Conservation (phyloP, 2,113 vertebrate genomes). For the Sterna hirundo region DNA sequence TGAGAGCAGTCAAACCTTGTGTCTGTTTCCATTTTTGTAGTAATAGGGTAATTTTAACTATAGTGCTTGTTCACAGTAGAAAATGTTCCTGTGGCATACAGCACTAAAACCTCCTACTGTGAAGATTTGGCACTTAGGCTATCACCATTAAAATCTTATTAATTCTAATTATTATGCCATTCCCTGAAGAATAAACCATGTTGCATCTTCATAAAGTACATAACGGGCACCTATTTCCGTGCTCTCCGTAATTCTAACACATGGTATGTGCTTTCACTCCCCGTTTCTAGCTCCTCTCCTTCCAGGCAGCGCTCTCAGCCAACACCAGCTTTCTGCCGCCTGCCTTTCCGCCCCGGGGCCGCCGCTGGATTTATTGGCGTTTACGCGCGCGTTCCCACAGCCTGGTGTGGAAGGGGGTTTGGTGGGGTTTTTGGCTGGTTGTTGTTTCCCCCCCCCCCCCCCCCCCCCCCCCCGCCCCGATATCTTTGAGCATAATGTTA, state of each 20-base stretch:
- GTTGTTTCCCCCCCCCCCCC: no score
- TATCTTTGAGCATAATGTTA: no score
- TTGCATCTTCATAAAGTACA: conserved; percentile 29
- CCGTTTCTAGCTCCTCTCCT: background rate
- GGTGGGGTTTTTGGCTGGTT: background rate
- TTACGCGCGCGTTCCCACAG: background rate
- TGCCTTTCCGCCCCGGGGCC: background rate
- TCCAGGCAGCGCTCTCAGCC: background rate
- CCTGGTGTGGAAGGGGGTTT: background rate
- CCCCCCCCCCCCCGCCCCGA: no score
- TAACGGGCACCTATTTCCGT: background rate
- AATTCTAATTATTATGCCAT: conserved; percentile 61
- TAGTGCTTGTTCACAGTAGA: conserved; percentile 1
- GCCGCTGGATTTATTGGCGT: background rate
- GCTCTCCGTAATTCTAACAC: background rate
- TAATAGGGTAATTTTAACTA: conserved; percentile 44
- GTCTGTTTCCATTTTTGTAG: conserved; percentile 19
- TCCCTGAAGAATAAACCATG: conserved; percentile 45
- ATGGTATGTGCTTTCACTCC: background rate
- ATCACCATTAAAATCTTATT: conserved; percentile 65
- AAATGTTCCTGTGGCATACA: conserved; percentile 49
- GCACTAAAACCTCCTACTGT: conserved; percentile 41
- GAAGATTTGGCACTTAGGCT: conserved; percentile 59
- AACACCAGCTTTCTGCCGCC: background rate
- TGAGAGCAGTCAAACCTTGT: background rate